These are phyloP conservation scores for Crioceris asparagi DNA, from an alignment of 2,888 invertebrate genomes.

Conservation along the genomic window DNA sequence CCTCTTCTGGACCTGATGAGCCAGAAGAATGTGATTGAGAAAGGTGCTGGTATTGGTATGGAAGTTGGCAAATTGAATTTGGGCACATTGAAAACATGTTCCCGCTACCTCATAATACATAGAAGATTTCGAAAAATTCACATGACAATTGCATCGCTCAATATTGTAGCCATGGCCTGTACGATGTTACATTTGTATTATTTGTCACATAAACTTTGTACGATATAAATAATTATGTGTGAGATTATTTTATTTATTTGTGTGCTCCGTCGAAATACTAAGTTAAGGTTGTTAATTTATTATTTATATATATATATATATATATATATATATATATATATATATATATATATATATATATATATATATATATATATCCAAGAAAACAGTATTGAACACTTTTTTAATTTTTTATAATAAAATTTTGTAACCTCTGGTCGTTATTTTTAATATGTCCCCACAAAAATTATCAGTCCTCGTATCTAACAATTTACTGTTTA, in stretches of 20 bases:
- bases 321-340: too few relatives aligned
- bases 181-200: constrained; percentile 58
- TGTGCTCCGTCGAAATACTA: too few relatives aligned
- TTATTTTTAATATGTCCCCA: too few relatives aligned
- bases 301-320: too few relatives aligned
- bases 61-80: constrained; percentile 66
- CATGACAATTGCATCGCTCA: constrained; percentile 69
- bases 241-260: not conserved
- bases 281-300: too few relatives aligned
- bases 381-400: too few relatives aligned
- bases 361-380: too few relatives aligned
- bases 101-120: constrained; percentile 67
- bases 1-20: constrained; percentile 64
- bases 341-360: too few relatives aligned
- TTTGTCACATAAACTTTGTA: constrained; percentile 35
- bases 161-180: constrained; percentile 58
- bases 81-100: constrained; percentile 63
- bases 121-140: constrained; percentile 66
- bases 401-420: too few relatives aligned
- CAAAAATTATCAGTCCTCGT: too few relatives aligned
- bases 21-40: constrained; percentile 64
- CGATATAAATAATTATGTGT: constrained; percentile 9
- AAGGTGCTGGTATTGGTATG: constrained; percentile 62
- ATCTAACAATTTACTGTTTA: too few relatives aligned
- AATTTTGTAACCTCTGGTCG: too few relatives aligned